phyloP scores from a whole-genome alignment of 2,797 vertebrate species.

The Phalloptychus januarius region DNA sequence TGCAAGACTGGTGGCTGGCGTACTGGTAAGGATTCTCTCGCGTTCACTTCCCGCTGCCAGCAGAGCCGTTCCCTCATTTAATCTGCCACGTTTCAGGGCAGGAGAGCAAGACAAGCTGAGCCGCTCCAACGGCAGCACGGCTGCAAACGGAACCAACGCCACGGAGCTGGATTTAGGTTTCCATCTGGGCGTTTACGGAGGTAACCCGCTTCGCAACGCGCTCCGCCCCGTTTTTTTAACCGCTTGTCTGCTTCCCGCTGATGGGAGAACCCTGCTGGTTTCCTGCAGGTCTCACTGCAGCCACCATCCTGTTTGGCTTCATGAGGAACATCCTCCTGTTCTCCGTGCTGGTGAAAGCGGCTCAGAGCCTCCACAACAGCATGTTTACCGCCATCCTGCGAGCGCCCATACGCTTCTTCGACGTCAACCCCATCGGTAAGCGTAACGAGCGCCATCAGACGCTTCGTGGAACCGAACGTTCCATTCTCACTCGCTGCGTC shows the following conservation, averaged over 20 bases:
- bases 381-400: conserved; percentile 79
- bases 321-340: conserved; percentile 84
- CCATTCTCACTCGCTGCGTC: neutral
- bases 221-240: neutral
- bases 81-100: conserved; percentile 59
- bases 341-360: conserved; percentile 83
- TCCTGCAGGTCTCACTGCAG: conserved; percentile 84
- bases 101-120: conserved; percentile 66
- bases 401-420: conserved; percentile 79
- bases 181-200: conserved; percentile 78
- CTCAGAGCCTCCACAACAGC: conserved; percentile 85
- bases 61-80: neutral
- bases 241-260: neutral
- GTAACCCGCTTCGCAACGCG: conserved; percentile 42
- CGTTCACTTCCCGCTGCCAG: neutral
- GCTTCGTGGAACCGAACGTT: neutral
- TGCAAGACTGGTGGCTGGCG: conserved; percentile 97
- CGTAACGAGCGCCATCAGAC: neutral
- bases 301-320: conserved; percentile 86
- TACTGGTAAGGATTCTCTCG: conserved; percentile 84
- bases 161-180: conserved; percentile 67
- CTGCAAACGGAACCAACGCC: conserved; percentile 24
- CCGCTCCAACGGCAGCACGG: conserved; percentile 9
- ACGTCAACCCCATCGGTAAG: conserved; percentile 82
- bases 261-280: neutral